Base-by-base conservation (phyloP, 2,113 vertebrate genomes). In the Rhizomys pruinosus region DNA sequence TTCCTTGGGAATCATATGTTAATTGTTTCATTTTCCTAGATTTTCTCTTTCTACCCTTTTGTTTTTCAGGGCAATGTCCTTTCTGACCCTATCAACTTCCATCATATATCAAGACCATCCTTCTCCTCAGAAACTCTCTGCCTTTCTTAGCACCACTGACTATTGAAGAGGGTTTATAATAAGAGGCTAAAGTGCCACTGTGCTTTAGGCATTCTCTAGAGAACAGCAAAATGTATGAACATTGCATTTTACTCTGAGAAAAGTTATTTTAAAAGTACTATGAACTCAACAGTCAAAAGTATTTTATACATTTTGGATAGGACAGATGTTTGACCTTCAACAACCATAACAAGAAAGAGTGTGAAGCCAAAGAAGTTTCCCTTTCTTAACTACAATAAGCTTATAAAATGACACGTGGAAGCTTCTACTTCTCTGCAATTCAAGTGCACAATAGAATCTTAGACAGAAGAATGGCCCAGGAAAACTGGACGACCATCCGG, bases 401-500 rank as follows among this genome's bases (percentile, higher is more conserved):
- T 19, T 69, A 44, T 39, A 55, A 74, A 25, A 19, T 44, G 72
- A 52, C 5, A 85, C 27, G 71, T 29, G 20, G 23, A 88, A 32
- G 34, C 34, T 61, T 64, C 9, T 34, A 34, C 61, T 37, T 88
- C 85, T 52, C 55, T 87, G n/a, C 34, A 77, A 19, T 64, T 25
- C 90, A 42, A 91, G 66, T 71, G 23, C 32, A 13, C 81, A 94
- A 0, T 71, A 22, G 94, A 89, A 52, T 84, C 39, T 44, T 89
- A 52, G 88, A 20, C 66, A 81, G 73, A 94, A 94, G 84, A 89
- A 96, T 91, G 82, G 95, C 20, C 85, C 61, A 92, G 94, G 80
- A 66, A 89, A 97, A 97, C 69, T 94, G 95, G 96, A 97, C 97
- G 61, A 71, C 15, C 27, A 87, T 97, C 89, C 95, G 7, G 66